These are phyloP conservation scores for Vulpes vulpes DNA, from an alignment of 2,113 vertebrate genomes.

Conservation along the genomic window DNA sequence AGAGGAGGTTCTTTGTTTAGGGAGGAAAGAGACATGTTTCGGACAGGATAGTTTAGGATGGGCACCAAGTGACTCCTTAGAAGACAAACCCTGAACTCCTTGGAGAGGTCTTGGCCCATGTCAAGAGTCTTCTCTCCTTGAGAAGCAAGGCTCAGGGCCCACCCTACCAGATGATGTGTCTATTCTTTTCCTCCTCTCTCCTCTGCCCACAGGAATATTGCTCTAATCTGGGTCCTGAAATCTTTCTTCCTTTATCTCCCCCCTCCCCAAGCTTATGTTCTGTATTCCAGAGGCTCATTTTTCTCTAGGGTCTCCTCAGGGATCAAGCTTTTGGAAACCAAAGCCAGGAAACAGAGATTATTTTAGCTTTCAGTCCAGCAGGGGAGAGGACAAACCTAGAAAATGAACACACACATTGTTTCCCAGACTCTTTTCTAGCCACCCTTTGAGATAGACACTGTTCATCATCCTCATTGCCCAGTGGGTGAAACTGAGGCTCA, in stretches of 20 bases:
- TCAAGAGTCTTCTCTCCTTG: not conserved
- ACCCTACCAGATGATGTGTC: not conserved
- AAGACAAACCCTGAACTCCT: not conserved
- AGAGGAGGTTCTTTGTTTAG: not conserved
- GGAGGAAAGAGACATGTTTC: not conserved
- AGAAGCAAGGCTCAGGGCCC: not conserved
- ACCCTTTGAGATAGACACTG: not conserved
- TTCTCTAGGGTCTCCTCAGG: not conserved
- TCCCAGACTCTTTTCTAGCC: not conserved
- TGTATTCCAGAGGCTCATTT: slow-evolving; percentile 15
- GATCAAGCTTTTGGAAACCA: slow-evolving; percentile 19
- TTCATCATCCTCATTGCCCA: not conserved
- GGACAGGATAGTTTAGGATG: not conserved
- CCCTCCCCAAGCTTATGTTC: not conserved
- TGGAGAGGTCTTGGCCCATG: not conserved
- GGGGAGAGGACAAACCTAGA: not conserved
- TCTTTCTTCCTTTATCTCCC: not conserved
- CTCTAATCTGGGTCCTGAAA: not conserved
- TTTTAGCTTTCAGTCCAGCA: slow-evolving; percentile 2
- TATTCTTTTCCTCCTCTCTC: not conserved
- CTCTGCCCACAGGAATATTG: not conserved
- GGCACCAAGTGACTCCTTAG: not conserved
- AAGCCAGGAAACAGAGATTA: not conserved
- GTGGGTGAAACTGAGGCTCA: slow-evolving; percentile 21
- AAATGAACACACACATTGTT: not conserved